Base-by-base conservation (phyloP, 2,113 vertebrate species). In the Symphodus melops region DNA sequence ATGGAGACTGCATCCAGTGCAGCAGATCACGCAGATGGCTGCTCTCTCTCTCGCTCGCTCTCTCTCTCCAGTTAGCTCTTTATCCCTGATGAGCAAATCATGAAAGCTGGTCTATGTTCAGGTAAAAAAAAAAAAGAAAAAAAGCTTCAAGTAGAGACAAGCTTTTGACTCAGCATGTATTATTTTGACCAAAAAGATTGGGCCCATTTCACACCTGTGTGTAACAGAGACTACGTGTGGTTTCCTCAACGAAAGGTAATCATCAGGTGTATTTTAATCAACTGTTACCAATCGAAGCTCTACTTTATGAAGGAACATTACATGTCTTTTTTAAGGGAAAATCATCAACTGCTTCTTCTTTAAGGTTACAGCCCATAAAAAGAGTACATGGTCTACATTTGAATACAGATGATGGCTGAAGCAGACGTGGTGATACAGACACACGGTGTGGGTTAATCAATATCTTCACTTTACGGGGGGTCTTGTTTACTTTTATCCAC, bases 1-100 rank as follows among this genome's bases (percentile, higher is more conserved):
- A 95, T 95, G 93, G 94, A 90, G 91, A 95, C 93, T 92, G 89
- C 91, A 93, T 94, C 93, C 92, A 85, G 84, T 90, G 89, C 90
- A 88, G 91, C 88, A 91, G 91, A 91, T 75, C 82, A 86, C 60
- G 49, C 89, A 90, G 89, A 93, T 92, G 90, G 87, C 68, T 64
- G 69, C 76, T 44, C 54, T 49, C 72, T 51, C 57, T 64, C 28
- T 65, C 72, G 46, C 57, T 64, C 28, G 61, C 46, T 41, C 65
- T 52, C 67, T 67, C 68, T 65, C n/a, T 65, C 48, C 68, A 75
- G 68, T 51, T 79, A 65, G 54, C 69, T 19, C 61, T 68, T 81
- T 51, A 36, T 84, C 65, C 86, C 77, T 75, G 58, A 70, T 59
- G 74, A 77, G 74, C 16, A 59, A 68, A 74, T 81, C 37, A 84